Conservation (phyloP, 1,140 invertebrate genomes). For the Zaprionus lachaisei region DNA sequence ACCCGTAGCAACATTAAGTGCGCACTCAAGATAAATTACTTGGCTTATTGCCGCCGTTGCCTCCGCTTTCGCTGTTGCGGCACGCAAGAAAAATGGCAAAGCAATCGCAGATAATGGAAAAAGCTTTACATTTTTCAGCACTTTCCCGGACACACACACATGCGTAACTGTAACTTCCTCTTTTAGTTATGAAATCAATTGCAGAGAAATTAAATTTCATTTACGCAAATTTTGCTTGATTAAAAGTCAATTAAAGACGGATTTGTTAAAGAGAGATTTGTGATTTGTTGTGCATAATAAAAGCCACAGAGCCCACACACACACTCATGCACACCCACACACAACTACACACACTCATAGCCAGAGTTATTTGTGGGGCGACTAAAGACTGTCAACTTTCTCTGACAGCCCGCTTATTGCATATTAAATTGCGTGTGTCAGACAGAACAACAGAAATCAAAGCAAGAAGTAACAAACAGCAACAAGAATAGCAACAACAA, state of each 20-base stretch:
- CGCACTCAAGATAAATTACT: conserved; percentile 79
- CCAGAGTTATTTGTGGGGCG: conserved; percentile 28
- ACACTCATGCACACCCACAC: not conserved
- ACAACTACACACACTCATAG: not conserved
- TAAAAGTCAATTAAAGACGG: conserved; percentile 39
- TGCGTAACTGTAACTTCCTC: not conserved
- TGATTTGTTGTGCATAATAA: conserved; percentile 15
- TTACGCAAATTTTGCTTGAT: conserved; percentile 34
- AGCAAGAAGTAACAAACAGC: conserved; percentile 48
- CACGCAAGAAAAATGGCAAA: conserved; percentile 4
- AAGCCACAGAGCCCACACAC: conserved; percentile 11
- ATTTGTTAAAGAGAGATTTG: not conserved
- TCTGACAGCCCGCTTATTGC: conserved; percentile 77
- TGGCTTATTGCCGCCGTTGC: conserved; percentile 42
- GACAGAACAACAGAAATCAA: conserved; percentile 50
- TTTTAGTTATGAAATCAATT: conserved; percentile 69
- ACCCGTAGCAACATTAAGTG: conserved; percentile 58
- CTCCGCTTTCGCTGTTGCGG: not conserved
- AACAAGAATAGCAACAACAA: conserved; percentile 42
- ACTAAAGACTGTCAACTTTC: conserved; percentile 34
- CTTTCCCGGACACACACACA: not conserved
- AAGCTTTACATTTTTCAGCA: conserved; percentile 48
- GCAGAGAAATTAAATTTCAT: conserved; percentile 60
- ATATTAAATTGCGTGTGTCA: conserved; percentile 62
- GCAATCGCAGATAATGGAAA: conserved; percentile 51